These are phyloP conservation scores for Gnathonemus longibarbis DNA, from an alignment of 2,113 vertebrate genomes.

Conservation along the genomic window DNA sequence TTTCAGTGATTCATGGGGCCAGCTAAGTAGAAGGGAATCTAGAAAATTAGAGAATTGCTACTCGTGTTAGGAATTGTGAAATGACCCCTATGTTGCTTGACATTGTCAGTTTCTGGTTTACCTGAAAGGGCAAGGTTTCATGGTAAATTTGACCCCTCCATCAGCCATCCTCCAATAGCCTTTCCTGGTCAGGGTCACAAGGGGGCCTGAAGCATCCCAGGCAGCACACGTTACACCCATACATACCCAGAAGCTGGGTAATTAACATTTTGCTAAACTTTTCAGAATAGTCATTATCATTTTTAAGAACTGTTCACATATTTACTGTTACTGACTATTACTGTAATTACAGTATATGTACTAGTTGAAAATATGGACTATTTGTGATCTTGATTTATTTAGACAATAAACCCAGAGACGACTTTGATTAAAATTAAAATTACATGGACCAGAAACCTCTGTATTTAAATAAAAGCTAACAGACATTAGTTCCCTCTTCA, in stretches of 20 bases:
- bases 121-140: not conserved
- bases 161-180: not conserved
- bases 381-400: not conserved
- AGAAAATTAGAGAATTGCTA: not conserved
- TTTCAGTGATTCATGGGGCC: not conserved
- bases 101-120: not conserved
- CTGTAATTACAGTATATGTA: not conserved
- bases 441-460: not conserved
- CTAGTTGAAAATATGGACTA: not conserved
- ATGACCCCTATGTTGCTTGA: not conserved
- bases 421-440: not conserved
- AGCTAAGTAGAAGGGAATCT: not conserved
- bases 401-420: not conserved
- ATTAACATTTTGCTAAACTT: not conserved
- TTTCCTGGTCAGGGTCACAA: not conserved
- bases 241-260: not conserved
- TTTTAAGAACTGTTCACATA: not conserved
- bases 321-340: not conserved
- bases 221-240: not conserved
- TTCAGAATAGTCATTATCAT: not conserved
- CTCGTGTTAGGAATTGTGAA: not conserved
- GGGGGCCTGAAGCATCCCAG: not conserved
- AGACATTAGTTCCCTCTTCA: not conserved
- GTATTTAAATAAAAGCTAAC: not conserved
- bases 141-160: not conserved